Percentiles rank a stretch among this genome's conserved stretches.
Conservation (phyloP, 1,140 invertebrate species). For the Laupala kohalensis region DNA sequence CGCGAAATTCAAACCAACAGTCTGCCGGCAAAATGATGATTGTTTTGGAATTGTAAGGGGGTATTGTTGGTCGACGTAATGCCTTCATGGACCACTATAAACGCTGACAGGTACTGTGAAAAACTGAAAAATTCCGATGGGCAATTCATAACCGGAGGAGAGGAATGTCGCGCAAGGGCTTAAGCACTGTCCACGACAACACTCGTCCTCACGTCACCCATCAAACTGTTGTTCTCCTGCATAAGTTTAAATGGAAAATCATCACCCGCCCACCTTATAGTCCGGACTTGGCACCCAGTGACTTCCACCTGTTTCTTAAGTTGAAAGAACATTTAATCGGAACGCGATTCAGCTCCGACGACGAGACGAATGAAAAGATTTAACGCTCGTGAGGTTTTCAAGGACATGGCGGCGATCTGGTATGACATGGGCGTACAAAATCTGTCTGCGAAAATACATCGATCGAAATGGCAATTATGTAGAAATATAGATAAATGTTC, state of each 20-base stretch:
- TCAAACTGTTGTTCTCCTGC: conserved; percentile 10
- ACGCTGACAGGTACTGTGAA: conserved; percentile 17
- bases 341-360: no score
- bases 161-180: conserved; percentile 14
- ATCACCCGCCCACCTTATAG: not conserved
- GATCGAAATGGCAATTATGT: no score
- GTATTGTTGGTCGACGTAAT: conserved; percentile 21
- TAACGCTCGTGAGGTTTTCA: no score
- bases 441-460: no score
- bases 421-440: no score
- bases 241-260: no score
- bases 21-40: not conserved
- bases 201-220: conserved; percentile 22
- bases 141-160: conserved; percentile 17
- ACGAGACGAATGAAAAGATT: not conserved
- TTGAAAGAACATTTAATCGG: no score
- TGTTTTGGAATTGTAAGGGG: conserved; percentile 19
- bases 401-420: no score
- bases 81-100: conserved; percentile 19
- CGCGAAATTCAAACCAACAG: not conserved
- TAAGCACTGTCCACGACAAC: conserved; percentile 23
- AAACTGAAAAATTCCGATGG: conserved; percentile 14
- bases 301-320: no score
- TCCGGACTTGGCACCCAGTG: no score
- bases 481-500: no score